These are phyloP conservation scores for Neogale vison DNA, from an alignment of 2,113 vertebrate species.

Conservation along the genomic window DNA sequence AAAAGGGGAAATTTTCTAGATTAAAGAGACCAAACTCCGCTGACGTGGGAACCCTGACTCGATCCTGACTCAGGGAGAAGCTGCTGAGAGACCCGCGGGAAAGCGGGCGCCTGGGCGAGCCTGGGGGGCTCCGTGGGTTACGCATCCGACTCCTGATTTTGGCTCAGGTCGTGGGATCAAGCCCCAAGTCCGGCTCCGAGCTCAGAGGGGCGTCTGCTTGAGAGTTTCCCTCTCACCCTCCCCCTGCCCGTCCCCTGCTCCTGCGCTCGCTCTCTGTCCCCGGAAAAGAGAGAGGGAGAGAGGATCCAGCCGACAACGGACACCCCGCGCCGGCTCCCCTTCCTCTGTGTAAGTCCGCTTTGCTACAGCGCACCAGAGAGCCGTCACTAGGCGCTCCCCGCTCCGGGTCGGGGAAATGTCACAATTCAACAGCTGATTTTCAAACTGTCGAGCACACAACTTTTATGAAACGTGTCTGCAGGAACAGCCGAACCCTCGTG, in stretches of 20 bases:
- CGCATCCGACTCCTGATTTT: neutral
- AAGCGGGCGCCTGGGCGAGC: neutral
- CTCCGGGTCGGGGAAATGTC: neutral
- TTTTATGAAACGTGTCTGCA: neutral
- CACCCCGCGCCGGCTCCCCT: neutral
- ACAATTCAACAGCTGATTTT: neutral
- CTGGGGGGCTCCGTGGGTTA: neutral
- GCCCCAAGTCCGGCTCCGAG: neutral
- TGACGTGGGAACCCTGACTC: neutral
- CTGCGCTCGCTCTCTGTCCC: neutral
- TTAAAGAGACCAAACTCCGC: neutral
- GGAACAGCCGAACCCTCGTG: no score
- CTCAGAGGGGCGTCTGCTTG: neutral
- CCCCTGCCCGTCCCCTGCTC: neutral
- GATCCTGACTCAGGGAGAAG: neutral
- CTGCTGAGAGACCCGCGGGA: neutral
- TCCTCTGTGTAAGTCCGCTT: accelerated
- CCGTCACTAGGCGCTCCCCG: accelerated
- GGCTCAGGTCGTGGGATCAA: neutral
- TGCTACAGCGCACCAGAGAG: accelerated
- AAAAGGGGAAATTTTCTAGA: neutral
- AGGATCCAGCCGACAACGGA: neutral
- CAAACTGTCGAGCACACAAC: neutral
- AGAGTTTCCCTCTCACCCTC: neutral
- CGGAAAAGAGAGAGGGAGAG: neutral